Evolutionary conservation across 2,888 invertebrate genomes (phyloP).

Genomic region (Graphium colonna): DNA sequence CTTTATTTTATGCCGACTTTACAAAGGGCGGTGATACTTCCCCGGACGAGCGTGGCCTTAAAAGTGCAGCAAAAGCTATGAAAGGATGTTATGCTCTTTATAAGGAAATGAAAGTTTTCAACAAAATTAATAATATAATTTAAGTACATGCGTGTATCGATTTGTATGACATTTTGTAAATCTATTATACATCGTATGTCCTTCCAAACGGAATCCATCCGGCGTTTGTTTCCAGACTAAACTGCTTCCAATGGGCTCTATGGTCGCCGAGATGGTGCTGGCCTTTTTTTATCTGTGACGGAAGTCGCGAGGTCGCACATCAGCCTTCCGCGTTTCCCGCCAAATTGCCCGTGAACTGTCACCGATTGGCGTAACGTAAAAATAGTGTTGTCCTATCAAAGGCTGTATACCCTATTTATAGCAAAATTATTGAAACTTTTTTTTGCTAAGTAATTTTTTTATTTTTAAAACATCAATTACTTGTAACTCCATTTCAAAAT

Average conservation of each 20-base stretch:
- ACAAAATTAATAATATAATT: no score
- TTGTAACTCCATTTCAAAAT: background rate
- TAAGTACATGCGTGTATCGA: no score
- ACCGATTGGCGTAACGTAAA: constrained; percentile 23
- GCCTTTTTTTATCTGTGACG: constrained; percentile 31
- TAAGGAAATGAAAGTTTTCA: no score
- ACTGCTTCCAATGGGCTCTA: constrained; percentile 11
- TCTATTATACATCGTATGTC: no score
- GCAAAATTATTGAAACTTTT: background rate
- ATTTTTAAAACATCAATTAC: background rate
- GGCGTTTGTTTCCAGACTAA: constrained; percentile 5
- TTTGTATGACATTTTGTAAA: no score
- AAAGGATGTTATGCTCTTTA: no score
- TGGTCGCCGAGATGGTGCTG: constrained; percentile 25
- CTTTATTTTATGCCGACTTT: no score
- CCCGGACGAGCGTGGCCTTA: no score
- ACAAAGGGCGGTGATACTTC: no score
- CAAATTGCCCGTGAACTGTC: constrained; percentile 28
- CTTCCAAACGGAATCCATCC: constrained; percentile 2
- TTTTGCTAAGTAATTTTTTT: background rate
- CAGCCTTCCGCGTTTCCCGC: constrained; percentile 32
- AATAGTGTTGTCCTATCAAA: constrained; percentile 4
- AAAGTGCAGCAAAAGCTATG: no score
- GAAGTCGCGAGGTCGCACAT: constrained; percentile 34
- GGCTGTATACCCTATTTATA: background rate